Evolutionary conservation across 2,113 vertebrate species (phyloP).

Genomic region (Hypocryptadius cinnamomeus): DNA sequence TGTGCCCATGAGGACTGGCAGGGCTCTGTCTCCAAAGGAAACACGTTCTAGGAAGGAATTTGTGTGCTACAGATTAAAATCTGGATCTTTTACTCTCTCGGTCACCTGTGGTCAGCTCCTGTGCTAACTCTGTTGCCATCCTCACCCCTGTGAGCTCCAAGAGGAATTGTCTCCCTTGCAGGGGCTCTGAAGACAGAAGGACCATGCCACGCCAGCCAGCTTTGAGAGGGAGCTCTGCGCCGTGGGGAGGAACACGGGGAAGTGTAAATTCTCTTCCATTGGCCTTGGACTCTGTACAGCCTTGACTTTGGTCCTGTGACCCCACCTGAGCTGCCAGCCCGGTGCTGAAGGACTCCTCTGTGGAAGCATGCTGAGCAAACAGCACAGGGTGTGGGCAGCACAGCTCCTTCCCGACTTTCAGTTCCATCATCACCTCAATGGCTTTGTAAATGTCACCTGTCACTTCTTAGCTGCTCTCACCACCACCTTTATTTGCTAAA

Average conservation of each 20-base stretch:
- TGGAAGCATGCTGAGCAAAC: slow-evolving; percentile 12
- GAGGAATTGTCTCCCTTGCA: slow-evolving; percentile 38
- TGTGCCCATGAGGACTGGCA: neutral
- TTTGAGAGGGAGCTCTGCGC: slow-evolving; percentile 34
- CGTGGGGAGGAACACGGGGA: neutral
- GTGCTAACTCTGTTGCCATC: accelerated
- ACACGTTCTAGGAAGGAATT: neutral
- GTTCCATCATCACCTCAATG: neutral
- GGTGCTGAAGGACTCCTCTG: slow-evolving; percentile 6
- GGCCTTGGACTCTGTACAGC: slow-evolving; percentile 49
- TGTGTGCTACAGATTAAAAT: neutral
- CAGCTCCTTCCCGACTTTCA: neutral
- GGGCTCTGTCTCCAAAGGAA: neutral
- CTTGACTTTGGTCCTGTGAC: slow-evolving; percentile 11
- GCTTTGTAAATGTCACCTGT: slow-evolving; percentile 45
- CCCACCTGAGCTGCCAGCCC: slow-evolving; percentile 22
- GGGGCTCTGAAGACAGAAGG: slow-evolving; percentile 31
- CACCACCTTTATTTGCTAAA: slow-evolving; percentile 25
- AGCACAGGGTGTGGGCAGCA: neutral
- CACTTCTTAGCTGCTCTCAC: slow-evolving; percentile 5
- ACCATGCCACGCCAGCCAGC: neutral
- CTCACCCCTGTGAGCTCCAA: neutral
- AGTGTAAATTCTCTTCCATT: slow-evolving; percentile 41
- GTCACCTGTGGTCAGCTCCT: accelerated
- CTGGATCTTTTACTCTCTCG: neutral